These are phyloP conservation scores for Takifugu bimaculatus DNA, from an alignment of 2,113 vertebrate genomes.

Conservation along the genomic window DNA sequence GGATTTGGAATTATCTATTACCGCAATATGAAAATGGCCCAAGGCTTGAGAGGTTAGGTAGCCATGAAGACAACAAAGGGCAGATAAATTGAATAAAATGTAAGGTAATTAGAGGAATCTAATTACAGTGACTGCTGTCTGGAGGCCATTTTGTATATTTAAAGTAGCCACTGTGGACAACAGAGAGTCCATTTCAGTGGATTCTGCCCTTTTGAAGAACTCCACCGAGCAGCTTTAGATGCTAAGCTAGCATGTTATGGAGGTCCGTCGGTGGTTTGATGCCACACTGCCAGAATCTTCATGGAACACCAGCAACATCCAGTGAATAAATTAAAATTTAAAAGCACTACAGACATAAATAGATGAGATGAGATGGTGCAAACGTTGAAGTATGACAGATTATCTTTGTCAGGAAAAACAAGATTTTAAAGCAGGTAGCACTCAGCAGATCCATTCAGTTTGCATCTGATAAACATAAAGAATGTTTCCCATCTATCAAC, in stretches of 20 bases:
- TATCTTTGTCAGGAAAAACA: too few species aligned
- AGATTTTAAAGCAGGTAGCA: too few species aligned
- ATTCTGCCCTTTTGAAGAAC: constrained; percentile 9
- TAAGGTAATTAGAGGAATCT: constrained; percentile 18
- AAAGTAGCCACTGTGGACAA: constrained; percentile 17
- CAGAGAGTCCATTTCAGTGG: constrained; percentile 6
- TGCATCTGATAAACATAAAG: too few species aligned
- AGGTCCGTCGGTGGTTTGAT: too few species aligned
- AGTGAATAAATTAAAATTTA: too few species aligned
- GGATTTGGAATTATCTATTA: constrained; percentile 30
- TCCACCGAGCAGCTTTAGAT: constrained; percentile 18
- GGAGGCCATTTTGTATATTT: constrained; percentile 8
- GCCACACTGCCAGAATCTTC: too few species aligned
- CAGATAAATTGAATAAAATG: constrained; percentile 36
- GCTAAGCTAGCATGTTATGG: not conserved
- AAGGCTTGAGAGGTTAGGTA: constrained; percentile 24
- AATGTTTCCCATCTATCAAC: too few species aligned
- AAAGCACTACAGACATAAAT: too few species aligned
- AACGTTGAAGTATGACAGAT: too few species aligned
- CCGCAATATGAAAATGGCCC: constrained; percentile 41
- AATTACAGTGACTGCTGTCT: constrained; percentile 14
- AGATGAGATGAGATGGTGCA: too few species aligned
- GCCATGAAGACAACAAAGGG: constrained; percentile 23
- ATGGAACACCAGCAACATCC: too few species aligned
- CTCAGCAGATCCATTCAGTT: too few species aligned